These are phyloP conservation scores for Hestina assimilis DNA, from an alignment of 1,140 invertebrate species.

Conservation along the genomic window DNA sequence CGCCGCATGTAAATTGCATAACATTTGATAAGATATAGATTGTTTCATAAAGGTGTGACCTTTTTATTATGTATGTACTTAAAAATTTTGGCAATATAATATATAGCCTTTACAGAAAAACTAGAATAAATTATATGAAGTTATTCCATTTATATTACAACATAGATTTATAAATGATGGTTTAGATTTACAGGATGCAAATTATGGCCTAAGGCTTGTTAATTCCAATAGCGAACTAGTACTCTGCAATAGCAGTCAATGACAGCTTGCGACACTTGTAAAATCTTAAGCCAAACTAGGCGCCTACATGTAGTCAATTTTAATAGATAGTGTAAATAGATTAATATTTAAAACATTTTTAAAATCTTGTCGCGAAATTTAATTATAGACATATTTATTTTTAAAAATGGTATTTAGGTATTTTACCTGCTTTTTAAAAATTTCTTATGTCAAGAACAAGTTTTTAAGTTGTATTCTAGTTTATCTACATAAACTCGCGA, in stretches of 20 bases:
- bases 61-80: neutral
- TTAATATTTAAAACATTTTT: neutral
- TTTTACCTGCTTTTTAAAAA: no score
- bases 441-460: no score
- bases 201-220: slow-evolving; percentile 18
- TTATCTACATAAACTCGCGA: no score
- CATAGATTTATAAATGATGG: neutral
- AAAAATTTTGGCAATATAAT: neutral
- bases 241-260: slow-evolving; percentile 28
- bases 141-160: neutral
- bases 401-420: no score
- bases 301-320: no score
- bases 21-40: slow-evolving; percentile 11
- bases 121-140: no score
- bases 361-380: no score
- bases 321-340: no score
- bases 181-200: slow-evolving; percentile 3
- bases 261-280: slow-evolving; percentile 33
- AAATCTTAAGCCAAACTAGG: slow-evolving; percentile 26
- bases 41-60: neutral
- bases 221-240: slow-evolving; percentile 36
- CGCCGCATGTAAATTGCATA: slow-evolving; percentile 16
- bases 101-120: no score
- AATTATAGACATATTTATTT: neutral
- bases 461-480: no score